Evolutionary conservation across 2,888 invertebrate genomes (phyloP), one percentile per base, ranked within the genome.

Genomic region (Apodemia mormo): DNA sequence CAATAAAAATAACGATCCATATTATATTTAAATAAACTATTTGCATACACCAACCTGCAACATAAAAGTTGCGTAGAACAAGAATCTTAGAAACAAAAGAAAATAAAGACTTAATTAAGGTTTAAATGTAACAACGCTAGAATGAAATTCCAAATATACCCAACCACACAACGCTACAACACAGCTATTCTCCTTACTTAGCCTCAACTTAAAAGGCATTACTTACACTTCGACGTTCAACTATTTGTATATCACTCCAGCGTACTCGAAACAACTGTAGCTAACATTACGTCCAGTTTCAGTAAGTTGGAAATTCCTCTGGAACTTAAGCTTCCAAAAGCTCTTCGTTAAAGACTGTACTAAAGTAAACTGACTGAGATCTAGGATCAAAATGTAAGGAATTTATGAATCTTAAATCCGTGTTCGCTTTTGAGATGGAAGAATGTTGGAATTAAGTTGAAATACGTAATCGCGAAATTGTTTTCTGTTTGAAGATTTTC

Each of bases 231-330:
- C 56, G 29, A 58, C 29, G 56, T 58, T 22, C 56, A 58, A 30
- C 61, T 61, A 30, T 61, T 61, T 61, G 61, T 33, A 30, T 33
- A 54, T 54, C 52, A 37, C 61, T 64, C n/a, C 8, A 37, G 33
- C 61, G 61, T 64, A 64, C 61, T 61, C 61, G 61, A 61, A 61
- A 61, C 61, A 61, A 61, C 12, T 61, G 61, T 61, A 33, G 30
- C 61, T 61, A 33, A 61, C 61, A 61, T 30, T 61, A 30, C 61
- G 30, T 30, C 33, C 61, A 61, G 33, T 61, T 61, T 61, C 12
- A 12, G 61, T 56, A 61, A 61, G 12, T 61, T 61, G 58, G 29
- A 61, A 61, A 33, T 33, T 61, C 58, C 30, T 58, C 61, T 33
- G 61, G 14, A 61, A 61, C 61, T 61, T 61, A 30, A 61, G 61